Conservation (phyloP, 2,113 vertebrate genomes). For the Thinocorus orbignyianus region DNA sequence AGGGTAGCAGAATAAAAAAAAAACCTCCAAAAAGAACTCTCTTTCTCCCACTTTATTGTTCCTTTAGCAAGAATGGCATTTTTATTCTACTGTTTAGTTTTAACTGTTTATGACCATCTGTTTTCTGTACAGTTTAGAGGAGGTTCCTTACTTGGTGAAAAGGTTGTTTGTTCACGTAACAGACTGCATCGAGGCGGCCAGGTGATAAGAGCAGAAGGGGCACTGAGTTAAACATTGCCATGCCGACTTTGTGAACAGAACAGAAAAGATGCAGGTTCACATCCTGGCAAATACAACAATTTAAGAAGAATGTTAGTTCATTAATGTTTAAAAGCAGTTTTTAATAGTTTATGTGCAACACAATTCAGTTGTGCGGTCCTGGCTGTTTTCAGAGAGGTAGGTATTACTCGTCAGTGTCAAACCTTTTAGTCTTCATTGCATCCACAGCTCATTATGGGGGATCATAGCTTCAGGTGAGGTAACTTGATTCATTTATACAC, state of each 20-base stretch:
- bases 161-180: not conserved
- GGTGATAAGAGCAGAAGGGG: not conserved
- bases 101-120: not conserved
- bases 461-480: constrained; percentile 61
- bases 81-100: not conserved
- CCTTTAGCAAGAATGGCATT: not conserved
- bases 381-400: constrained; percentile 8
- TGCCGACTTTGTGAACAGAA: not conserved
- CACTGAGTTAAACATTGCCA: not conserved
- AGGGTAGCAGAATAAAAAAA: not conserved
- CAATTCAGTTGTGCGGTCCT: constrained; percentile 1
- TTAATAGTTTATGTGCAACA: constrained; percentile 36
- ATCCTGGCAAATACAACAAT: not conserved
- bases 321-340: constrained; percentile 40
- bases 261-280: constrained; percentile 4
- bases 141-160: not conserved
- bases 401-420: constrained; percentile 46
- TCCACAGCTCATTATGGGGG: constrained; percentile 51
- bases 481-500: constrained; percentile 51
- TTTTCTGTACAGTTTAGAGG: not conserved
- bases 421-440: constrained; percentile 49
- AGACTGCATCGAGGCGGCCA: not conserved
- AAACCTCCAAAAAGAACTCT: not conserved
- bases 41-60: not conserved
- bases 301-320: not conserved